These are phyloP conservation scores for Chloroclysta siterata DNA, from an alignment of 2,888 invertebrate genomes.

Conservation along the genomic window DNA sequence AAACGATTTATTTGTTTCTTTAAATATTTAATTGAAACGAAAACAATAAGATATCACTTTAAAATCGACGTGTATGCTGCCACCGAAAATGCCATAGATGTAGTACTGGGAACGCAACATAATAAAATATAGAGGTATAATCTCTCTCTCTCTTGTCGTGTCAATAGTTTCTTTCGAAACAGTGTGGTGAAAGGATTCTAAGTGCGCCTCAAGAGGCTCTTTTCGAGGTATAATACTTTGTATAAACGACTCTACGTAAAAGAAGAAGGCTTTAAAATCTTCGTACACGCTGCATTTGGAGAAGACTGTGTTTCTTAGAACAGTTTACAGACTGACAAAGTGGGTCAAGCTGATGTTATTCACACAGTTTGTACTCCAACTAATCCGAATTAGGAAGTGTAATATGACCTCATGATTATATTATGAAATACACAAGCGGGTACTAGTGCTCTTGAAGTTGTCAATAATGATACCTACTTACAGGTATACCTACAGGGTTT, in stretches of 20 bases:
- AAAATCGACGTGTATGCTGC: too few relatives aligned
- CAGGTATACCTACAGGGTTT: neutral
- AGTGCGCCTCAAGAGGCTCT: too few relatives aligned
- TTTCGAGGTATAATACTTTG: too few relatives aligned
- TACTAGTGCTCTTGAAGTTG: slow-evolving; percentile 3
- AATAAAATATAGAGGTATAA: too few relatives aligned
- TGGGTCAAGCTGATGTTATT: neutral
- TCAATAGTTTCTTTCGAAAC: too few relatives aligned
- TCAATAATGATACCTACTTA: neutral
- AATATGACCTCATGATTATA: neutral
- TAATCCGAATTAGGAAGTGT: neutral
- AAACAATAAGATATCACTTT: neutral
- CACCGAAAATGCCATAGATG: too few relatives aligned
- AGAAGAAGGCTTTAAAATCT: too few relatives aligned
- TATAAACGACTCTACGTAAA: too few relatives aligned
- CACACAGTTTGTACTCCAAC: neutral
- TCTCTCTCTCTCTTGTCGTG: too few relatives aligned
- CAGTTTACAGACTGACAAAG: neutral
- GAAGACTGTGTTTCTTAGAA: neutral
- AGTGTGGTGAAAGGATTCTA: too few relatives aligned
- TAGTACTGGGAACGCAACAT: too few relatives aligned
- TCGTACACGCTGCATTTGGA: too few relatives aligned
- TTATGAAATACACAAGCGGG: neutral
- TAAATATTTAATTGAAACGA: neutral
- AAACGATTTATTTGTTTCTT: neutral